Conservation (phyloP, 2,113 vertebrate species). For the Platysteira castanea region DNA sequence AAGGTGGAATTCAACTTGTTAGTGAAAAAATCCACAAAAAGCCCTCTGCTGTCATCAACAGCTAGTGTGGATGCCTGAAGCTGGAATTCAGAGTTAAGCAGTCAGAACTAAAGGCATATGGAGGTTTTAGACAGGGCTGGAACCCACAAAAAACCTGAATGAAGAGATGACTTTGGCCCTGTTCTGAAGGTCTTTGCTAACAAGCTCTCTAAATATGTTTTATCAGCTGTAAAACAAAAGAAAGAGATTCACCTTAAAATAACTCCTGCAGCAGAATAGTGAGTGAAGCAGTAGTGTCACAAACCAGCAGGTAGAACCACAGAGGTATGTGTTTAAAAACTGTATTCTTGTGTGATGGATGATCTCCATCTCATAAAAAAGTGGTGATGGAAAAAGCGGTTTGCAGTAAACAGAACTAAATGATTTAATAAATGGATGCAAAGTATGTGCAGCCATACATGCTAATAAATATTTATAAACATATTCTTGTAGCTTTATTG, state of each 20-base stretch:
- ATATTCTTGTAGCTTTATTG: neutral
- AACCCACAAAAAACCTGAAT: neutral
- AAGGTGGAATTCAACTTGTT: neutral
- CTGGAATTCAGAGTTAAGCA: neutral
- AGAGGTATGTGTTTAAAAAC: fast-evolving
- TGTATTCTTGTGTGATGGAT: fast-evolving
- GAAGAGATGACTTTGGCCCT: neutral
- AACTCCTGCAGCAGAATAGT: neutral
- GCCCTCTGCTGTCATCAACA: neutral
- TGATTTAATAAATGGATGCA: neutral
- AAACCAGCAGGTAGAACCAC: neutral
- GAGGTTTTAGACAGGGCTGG: neutral
- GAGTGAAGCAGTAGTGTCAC: neutral
- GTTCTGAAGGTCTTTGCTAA: neutral
- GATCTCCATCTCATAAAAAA: neutral
- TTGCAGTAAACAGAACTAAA: neutral
- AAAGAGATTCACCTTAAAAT: neutral
- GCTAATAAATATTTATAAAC: neutral
- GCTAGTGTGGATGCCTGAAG: neutral
- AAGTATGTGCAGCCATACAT: neutral
- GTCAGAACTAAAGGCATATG: neutral
- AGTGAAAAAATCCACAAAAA: neutral
- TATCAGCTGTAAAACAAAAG: neutral
- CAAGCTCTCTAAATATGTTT: neutral
- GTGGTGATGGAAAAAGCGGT: neutral